Evolutionary conservation across 1,140 invertebrate species (phyloP).

Genomic region (Harpegnathos saltator): DNA sequence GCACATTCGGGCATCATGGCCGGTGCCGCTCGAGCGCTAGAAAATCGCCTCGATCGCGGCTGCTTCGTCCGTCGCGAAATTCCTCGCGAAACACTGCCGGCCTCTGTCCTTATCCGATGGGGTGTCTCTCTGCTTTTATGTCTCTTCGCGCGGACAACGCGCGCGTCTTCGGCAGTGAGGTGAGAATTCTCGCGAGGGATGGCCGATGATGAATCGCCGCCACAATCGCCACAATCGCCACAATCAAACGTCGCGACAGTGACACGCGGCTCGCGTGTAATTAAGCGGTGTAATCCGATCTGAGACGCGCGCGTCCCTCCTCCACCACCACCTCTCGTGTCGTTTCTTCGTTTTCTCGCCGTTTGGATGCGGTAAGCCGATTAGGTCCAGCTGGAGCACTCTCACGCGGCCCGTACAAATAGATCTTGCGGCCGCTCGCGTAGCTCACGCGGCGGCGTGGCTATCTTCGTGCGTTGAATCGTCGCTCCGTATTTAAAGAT

Average conservation of each 20-base stretch:
- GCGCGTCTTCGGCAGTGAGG: too few relatives aligned
- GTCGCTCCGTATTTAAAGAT: constrained; percentile 58
- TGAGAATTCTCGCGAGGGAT: too few relatives aligned
- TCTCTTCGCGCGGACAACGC: too few relatives aligned
- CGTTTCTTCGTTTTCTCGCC: constrained; percentile 13
- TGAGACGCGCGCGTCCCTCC: not conserved
- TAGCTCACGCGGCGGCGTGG: constrained; percentile 38
- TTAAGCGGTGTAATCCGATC: constrained; percentile 2
- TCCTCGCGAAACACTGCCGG: not conserved
- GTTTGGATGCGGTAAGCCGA: constrained; percentile 33
- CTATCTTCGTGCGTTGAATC: constrained; percentile 58
- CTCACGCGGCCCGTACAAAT: constrained; percentile 45
- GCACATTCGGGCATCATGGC: not conserved
- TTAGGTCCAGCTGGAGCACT: constrained; percentile 53
- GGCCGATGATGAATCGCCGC: too few relatives aligned
- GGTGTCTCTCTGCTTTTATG: too few relatives aligned
- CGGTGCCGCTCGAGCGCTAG: not conserved
- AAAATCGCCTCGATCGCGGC: not conserved
- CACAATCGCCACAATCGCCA: too few relatives aligned
- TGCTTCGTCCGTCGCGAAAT: not conserved
- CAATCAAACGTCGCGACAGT: too few relatives aligned
- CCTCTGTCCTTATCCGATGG: too few relatives aligned
- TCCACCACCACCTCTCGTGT: too few relatives aligned
- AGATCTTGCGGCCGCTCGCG: constrained; percentile 53
- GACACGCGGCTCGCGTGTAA: too few relatives aligned